These are phyloP conservation scores for Daboia siamensis DNA, from an alignment of 2,113 vertebrate species.

Conservation along the genomic window DNA sequence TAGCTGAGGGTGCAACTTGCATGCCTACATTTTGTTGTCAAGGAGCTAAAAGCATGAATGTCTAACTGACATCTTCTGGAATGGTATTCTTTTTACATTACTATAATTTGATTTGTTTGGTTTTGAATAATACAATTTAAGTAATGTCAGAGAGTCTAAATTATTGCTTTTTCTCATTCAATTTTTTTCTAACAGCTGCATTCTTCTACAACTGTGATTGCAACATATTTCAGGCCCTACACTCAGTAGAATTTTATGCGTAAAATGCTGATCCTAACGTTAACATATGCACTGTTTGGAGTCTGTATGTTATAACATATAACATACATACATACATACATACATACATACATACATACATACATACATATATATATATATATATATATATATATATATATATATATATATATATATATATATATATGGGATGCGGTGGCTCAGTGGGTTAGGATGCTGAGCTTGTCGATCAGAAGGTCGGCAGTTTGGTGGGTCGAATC, in stretches of 20 bases:
- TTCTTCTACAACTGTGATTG: neutral
- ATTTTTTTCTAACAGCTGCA: neutral
- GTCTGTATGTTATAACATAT: neutral
- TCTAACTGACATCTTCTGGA: conserved; percentile 3
- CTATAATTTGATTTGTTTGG: neutral
- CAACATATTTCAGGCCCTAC: neutral
- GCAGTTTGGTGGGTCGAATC: too few species aligned
- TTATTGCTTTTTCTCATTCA: neutral
- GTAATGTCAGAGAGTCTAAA: neutral
- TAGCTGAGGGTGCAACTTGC: neutral
- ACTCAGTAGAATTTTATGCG: neutral
- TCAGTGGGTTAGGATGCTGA: too few species aligned
- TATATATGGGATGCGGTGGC: too few species aligned
- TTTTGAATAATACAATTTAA: neutral
- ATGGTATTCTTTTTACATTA: neutral
- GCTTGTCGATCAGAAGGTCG: too few species aligned
- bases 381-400: too few species aligned
- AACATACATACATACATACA: too few species aligned
- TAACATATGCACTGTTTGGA: neutral
- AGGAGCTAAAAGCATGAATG: neutral
- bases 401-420: too few species aligned
- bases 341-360: too few species aligned
- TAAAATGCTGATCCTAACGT: neutral
- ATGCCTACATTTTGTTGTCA: conserved; percentile 13
- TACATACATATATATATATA: too few species aligned